These are phyloP conservation scores for Bacillus rossius DNA, from an alignment of 1,140 invertebrate genomes.

Conservation along the genomic window DNA sequence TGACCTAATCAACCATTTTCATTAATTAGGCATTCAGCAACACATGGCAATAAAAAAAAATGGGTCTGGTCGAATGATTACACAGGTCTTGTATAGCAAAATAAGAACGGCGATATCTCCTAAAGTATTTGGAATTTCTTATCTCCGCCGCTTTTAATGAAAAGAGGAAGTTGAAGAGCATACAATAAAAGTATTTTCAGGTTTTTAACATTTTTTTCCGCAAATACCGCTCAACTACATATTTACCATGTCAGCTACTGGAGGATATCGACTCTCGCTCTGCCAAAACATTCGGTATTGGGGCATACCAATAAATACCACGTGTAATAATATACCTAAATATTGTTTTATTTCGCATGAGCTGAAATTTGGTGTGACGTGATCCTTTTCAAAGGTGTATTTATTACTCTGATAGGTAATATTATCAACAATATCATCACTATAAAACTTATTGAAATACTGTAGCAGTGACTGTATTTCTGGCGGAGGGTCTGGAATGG, in stretches of 20 bases:
- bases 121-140: too few species aligned
- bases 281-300: background rate
- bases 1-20: too few species aligned
- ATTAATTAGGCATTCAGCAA: too few species aligned
- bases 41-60: too few species aligned
- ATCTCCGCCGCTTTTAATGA: too few species aligned
- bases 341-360: background rate
- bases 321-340: background rate
- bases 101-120: too few species aligned
- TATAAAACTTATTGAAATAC: background rate
- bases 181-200: too few species aligned
- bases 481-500: background rate
- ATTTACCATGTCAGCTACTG: slow-evolving; percentile 16
- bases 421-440: background rate
- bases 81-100: too few species aligned
- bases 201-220: too few species aligned
- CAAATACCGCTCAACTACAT: too few species aligned
- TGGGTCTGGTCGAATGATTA: too few species aligned
- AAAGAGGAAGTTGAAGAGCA: too few species aligned
- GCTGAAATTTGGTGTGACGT: background rate
- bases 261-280: background rate
- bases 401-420: background rate
- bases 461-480: background rate
- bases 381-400: background rate
- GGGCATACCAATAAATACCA: background rate